Base-by-base conservation (phyloP, 2,888 invertebrate genomes). In the Shargacucullia verbasci region DNA sequence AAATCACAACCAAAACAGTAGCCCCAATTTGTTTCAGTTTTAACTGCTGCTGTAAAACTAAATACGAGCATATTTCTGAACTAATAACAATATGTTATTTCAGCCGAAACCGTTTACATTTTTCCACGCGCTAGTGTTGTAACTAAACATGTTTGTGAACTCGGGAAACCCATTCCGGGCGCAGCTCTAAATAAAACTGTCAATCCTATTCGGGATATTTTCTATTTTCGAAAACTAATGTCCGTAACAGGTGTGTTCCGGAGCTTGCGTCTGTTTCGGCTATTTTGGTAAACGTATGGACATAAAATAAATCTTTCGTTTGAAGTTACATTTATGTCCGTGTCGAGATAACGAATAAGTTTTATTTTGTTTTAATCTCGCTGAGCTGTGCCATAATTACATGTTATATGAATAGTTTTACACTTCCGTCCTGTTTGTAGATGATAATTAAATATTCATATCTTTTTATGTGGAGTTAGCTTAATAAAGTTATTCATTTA, bases 251-350 rank as follows among this genome's bases (percentile, higher is more conserved):
- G 90, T 91, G 90, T 79, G 83, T 80, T 82, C 79, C 79, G 29
- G 29, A 81, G 84, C 80, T 78, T 48, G 59, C 73, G 72, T 76
- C 76, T 76, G 75, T 73, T 63, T 61, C 44, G 44, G 59, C 66
- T 76, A 76, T 76, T 76, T 76, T 67, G 55, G 75, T 76, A 44
- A 55, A 63, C 59, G 37, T 46, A 63, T 73, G 78, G 76, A 78
- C 82, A 81, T 84, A 54, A 72, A 81, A 88, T 89, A 85, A 86
- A 89, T 88, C 83, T 84, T 71, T 81, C 85, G 85, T 90, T 87
- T 87, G 87, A 87, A 84, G 86, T 84, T 79, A 81, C 83, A 82
- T 82, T 82, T 79, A 84, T 78, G 68, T 81, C 79, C 81, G 80
- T 80, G 81, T 82, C 69, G 73, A 85, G 91, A 92, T 92, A 91